These are phyloP conservation scores for Melinopterus prodromus DNA, from an alignment of 2,888 invertebrate species.

Conservation along the genomic window DNA sequence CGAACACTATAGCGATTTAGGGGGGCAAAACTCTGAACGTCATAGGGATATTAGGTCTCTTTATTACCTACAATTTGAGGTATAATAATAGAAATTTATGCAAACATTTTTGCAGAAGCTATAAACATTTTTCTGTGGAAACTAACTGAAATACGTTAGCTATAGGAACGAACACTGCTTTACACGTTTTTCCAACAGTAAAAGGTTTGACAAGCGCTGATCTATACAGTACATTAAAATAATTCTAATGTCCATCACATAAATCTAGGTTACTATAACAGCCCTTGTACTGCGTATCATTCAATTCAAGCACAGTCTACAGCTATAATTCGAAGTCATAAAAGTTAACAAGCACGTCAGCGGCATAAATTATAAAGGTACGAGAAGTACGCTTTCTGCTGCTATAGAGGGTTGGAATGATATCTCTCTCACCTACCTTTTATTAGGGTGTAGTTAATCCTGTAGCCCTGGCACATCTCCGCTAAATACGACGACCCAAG, in stretches of 20 bases:
- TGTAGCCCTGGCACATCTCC: conserved; percentile 63
- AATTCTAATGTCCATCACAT: not conserved
- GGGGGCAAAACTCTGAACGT: too few relatives aligned
- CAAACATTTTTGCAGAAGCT: too few relatives aligned
- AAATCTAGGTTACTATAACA: not conserved
- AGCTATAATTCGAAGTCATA: not conserved
- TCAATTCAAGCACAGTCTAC: not conserved
- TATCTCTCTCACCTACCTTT: conserved; percentile 14
- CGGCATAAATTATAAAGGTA: not conserved
- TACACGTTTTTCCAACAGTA: too few relatives aligned
- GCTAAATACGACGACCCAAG: conserved; percentile 51
- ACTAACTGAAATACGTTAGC: too few relatives aligned
- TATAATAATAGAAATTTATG: too few relatives aligned
- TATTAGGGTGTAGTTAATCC: conserved; percentile 59
- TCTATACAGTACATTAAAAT: too few relatives aligned
- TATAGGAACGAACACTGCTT: too few relatives aligned
- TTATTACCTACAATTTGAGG: too few relatives aligned
- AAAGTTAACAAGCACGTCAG: not conserved
- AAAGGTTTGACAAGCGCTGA: too few relatives aligned
- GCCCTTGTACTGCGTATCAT: not conserved
- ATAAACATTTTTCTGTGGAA: too few relatives aligned
- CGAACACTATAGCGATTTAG: too few relatives aligned
- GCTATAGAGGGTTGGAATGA: not conserved
- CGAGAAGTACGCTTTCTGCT: not conserved
- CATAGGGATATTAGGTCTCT: too few relatives aligned